Percentiles rank a stretch among this genome's conserved stretches.
Evolutionary conservation across 1,140 invertebrate species (phyloP).

Genomic region (Diorhabda carinulata): DNA sequence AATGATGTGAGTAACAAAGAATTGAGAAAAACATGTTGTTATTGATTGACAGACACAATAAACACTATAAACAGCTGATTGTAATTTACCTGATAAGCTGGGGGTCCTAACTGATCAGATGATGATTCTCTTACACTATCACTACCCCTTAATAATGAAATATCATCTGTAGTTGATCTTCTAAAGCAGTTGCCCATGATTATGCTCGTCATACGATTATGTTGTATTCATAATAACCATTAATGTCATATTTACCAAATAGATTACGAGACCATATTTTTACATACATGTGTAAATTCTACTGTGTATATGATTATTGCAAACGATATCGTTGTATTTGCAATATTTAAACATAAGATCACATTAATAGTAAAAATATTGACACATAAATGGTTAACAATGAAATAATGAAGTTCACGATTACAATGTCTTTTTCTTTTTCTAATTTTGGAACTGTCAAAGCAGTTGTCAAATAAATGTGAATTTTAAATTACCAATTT

Average conservation of each 20-base stretch:
- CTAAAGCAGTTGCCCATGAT: constrained; percentile 63
- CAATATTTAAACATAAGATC: constrained; percentile 10
- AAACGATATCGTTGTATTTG: not conserved
- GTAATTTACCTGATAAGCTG: constrained; percentile 50
- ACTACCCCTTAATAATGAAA: constrained; percentile 56
- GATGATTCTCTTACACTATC: constrained; percentile 53
- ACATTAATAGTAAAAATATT: constrained; percentile 16
- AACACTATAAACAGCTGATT: constrained; percentile 7
- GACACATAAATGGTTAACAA: constrained; percentile 14
- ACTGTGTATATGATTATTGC: constrained; percentile 6
- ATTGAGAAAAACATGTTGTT: not conserved
- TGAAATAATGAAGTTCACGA: not conserved
- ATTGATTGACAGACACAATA: constrained; percentile 1
- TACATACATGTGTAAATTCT: constrained; percentile 4
- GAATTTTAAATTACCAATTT: no score
- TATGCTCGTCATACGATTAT: constrained; percentile 38
- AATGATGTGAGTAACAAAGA: not conserved
- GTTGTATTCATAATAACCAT: constrained; percentile 11
- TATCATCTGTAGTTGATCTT: constrained; percentile 58
- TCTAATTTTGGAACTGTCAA: constrained; percentile 7
- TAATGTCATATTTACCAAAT: constrained; percentile 9
- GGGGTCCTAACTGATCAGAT: constrained; percentile 51
- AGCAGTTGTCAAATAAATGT: not conserved
- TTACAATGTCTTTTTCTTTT: constrained; percentile 4
- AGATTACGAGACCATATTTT: constrained; percentile 15